Evolutionary conservation across 1,140 invertebrate species (phyloP), one percentile per base, ranked within the genome.

Genomic region (Ceratosolen solmsi): DNA sequence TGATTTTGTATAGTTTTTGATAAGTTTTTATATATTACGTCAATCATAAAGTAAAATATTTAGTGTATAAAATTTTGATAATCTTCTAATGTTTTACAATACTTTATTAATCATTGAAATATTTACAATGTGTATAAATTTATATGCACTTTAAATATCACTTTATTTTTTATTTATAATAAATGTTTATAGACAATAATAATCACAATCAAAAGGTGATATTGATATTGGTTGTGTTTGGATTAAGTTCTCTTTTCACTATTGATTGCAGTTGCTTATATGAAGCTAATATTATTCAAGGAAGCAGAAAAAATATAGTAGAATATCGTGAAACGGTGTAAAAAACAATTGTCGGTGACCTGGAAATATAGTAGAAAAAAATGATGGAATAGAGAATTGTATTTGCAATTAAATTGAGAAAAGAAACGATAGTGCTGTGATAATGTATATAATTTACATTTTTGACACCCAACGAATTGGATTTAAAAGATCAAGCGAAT

Each of bases 361-460:
- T n/a, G 25, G 56, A 30, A 27, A n/a, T 27, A 4, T 20, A 20
- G 60, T 17, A 17, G 13, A 36, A 36, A 65, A 36, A 15, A 5
- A 36, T 36, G 17, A 27, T 0, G 17, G 30, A 46, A 51, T 73
- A 7, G 22, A 41, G 20, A 25, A 27, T 72, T 25, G 51, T 4
- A 25, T 38, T 38, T 38, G 9, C 20, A 68, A 54, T 20, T 68
- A 7, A 17, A 70, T n/a, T 38, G 58, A 49, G 38, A 46, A 46
- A 46, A 49, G 25, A 8, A 38, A 11, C 33, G 11, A 22, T 56
- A 2, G 13, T 17, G 25, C 54, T 25, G 51, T 20, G 51, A 41
- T 36, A 60, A 73, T 36, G 27, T 38, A 65, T 33, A 38, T 75
- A n/a, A n/a, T 75, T 70, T 15, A n/a, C 72, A 81, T 75, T 30